phyloP scores from a whole-genome alignment of 37 sponge, comb jelly and placozoan species.

The Chondrilla cf. caribensis region DNA sequence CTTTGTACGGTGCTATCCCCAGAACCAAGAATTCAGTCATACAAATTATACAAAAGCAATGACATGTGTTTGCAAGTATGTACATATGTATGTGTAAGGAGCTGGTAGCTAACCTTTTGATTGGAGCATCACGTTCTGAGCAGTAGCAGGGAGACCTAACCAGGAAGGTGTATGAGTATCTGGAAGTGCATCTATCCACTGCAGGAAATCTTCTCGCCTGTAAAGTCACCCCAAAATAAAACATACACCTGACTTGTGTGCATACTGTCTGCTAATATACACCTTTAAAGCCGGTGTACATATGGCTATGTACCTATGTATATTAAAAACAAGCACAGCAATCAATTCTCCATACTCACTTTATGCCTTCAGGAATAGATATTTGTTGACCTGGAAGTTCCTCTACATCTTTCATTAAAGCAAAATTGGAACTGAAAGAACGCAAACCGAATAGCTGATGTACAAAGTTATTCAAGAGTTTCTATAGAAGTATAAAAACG shows the following conservation, averaged over 20 bases:
- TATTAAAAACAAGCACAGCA: no score
- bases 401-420: slow-evolving; percentile 66
- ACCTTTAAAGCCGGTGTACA: no score
- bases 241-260: not conserved
- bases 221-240: no score
- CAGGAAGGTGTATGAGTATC: slow-evolving; percentile 94
- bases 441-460: slow-evolving; percentile 71
- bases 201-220: slow-evolving; percentile 92
- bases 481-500: slow-evolving; percentile 39
- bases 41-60: no score
- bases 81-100: no score
- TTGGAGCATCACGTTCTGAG: slow-evolving; percentile 83
- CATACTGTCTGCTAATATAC: no score
- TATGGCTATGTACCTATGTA: no score
- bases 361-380: slow-evolving; percentile 79
- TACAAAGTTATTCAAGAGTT: slow-evolving; percentile 80
- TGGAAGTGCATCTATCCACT: slow-evolving; percentile 86
- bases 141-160: slow-evolving; percentile 97
- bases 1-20: no score
- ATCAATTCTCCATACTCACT: not conserved
- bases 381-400: slow-evolving; percentile 52
- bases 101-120: slow-evolving; percentile 47
- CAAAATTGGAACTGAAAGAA: slow-evolving; percentile 84
- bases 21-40: no score
- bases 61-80: no score